A percentile compares a stretch with the other conserved stretches of the same genome.
Conservation (phyloP, 2,113 vertebrate genomes). For the Lepus europaeus region DNA sequence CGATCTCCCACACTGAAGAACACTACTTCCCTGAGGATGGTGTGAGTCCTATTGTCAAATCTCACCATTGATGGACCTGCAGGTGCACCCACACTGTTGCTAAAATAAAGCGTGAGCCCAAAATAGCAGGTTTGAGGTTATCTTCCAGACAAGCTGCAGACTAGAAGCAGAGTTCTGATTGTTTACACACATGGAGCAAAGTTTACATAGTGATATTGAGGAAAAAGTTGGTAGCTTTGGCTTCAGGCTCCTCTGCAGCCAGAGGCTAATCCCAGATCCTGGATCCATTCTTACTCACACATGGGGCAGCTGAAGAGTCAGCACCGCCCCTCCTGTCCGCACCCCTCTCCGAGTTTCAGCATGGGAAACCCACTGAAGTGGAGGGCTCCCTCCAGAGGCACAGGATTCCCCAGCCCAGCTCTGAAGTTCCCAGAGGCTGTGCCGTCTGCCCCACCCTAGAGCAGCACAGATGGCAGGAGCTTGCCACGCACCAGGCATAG, state of each 20-base stretch:
- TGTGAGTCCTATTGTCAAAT: background rate
- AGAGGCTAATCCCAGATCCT: background rate
- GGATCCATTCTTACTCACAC: too few relatives aligned
- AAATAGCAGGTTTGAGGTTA: background rate
- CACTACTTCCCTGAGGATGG: accelerated
- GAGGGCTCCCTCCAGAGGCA: too few relatives aligned
- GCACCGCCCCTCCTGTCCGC: too few relatives aligned
- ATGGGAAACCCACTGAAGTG: too few relatives aligned
- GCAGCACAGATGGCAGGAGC: too few relatives aligned
- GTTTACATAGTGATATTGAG: background rate
- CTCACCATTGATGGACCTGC: background rate
- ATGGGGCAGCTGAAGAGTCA: too few relatives aligned
- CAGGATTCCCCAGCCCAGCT: too few relatives aligned
- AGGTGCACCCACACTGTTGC: background rate
- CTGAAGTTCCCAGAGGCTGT: too few relatives aligned
- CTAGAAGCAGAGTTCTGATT: background rate
- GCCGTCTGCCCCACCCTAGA: too few relatives aligned
- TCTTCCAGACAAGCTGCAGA: background rate
- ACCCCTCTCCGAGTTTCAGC: too few relatives aligned
- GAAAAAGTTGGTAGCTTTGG: background rate
- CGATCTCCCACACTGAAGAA: background rate
- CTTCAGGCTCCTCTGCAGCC: background rate
- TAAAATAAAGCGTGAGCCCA: background rate
- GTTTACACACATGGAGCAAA: background rate
- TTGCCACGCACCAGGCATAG: too few relatives aligned